Conservation (phyloP, 2,113 vertebrate genomes). For the Otus sunia region DNA sequence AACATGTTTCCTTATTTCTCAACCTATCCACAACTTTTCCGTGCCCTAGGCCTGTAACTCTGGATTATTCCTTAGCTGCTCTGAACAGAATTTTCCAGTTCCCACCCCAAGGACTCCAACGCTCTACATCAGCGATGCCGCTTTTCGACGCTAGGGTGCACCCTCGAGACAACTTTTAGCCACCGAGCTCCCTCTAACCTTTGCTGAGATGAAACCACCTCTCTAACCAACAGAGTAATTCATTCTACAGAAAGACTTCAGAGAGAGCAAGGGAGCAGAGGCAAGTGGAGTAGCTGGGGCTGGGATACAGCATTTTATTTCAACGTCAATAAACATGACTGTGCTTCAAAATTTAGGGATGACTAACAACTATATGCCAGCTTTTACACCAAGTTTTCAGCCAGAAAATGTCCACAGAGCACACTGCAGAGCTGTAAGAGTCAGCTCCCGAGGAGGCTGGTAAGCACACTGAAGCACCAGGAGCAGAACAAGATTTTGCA, state of each 20-base stretch:
- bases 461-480: neutral
- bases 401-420: neutral
- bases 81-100: neutral
- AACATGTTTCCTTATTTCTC: neutral
- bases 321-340: neutral
- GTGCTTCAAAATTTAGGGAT: neutral
- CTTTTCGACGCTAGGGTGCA: neutral
- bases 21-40: fast-evolving
- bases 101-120: fast-evolving
- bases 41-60: neutral
- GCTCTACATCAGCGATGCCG: neutral
- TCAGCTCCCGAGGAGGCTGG: neutral
- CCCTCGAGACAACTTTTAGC: neutral
- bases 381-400: neutral
- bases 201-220: neutral
- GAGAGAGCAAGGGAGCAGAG: neutral
- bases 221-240: neutral
- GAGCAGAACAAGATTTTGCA: neutral
- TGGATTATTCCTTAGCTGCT: neutral
- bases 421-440: too few relatives aligned
- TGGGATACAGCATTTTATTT: neutral
- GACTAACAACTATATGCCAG: neutral
- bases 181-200: neutral
- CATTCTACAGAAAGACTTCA: neutral
- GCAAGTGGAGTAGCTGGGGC: neutral